Evolutionary conservation across 1,140 invertebrate species (phyloP).

Genomic region (Phymastichus coffea): DNA sequence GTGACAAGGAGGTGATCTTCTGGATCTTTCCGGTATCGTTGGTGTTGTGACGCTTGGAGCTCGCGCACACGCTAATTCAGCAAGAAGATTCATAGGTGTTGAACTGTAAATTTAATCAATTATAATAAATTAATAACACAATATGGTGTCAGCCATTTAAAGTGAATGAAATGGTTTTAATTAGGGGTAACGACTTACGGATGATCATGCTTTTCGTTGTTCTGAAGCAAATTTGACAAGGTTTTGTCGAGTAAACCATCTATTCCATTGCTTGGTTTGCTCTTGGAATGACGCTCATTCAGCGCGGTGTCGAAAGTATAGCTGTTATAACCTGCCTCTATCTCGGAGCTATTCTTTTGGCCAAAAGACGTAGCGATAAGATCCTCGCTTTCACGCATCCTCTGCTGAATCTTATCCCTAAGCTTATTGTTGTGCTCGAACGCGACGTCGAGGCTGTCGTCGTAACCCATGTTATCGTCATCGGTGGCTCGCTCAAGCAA

Average conservation of each 20-base stretch:
- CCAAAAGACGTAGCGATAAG: slow-evolving; percentile 49
- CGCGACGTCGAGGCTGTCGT: slow-evolving; percentile 53
- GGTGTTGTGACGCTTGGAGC: slow-evolving; percentile 43
- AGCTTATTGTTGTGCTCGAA: slow-evolving; percentile 56
- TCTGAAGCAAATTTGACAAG: slow-evolving; percentile 50
- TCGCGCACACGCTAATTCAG: slow-evolving; percentile 52
- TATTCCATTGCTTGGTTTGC: slow-evolving; percentile 39
- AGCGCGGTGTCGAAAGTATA: background rate
- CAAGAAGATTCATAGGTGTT: slow-evolving; percentile 53
- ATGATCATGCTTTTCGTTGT: slow-evolving; percentile 51
- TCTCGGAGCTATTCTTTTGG: too few relatives aligned
- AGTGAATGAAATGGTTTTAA: background rate
- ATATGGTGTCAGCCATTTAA: background rate
- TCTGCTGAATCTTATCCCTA: slow-evolving; percentile 53
- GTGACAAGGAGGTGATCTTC: slow-evolving; percentile 19
- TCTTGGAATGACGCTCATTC: slow-evolving; percentile 37
- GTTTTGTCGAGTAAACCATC: slow-evolving; percentile 51
- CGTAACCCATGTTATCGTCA: slow-evolving; percentile 46
- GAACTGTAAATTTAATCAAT: slow-evolving; percentile 41
- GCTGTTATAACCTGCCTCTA: background rate
- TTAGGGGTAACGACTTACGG: slow-evolving; percentile 41
- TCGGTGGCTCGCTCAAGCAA: too few relatives aligned
- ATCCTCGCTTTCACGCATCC: slow-evolving; percentile 52
- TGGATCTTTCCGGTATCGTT: too few relatives aligned
- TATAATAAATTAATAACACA: background rate